Base-by-base conservation (phyloP, 2,888 invertebrate species). In the Leucoma salicis region DNA sequence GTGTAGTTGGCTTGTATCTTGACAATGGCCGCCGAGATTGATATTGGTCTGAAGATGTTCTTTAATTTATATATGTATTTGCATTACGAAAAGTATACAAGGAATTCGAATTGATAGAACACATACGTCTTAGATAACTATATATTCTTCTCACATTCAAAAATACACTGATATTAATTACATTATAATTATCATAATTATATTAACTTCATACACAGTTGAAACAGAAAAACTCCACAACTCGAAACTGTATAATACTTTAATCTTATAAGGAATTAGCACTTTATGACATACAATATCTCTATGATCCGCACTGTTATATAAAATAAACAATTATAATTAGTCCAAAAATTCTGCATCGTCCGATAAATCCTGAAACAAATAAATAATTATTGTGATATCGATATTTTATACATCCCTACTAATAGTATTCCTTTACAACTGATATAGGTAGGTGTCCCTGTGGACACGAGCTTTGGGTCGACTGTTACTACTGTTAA, bases 301-400 rank as follows among this genome's bases (percentile, higher is more conserved):
- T 63, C 66, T 61, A 67, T 70, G 59, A 57, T 56, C 57, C 50
- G 53, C 56, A 58, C 49, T 48, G 53, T 51, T 35, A 53, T 61
- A 61, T 59, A 61, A 56, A 71, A 73, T 70, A 73, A 68, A 21
- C 59, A 15, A 73, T 66, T 70, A 73, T 64, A 41, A 56, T 73
- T 78, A 82, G 32, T 77, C 79, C 51, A 74, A 49, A 50, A 77
- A 65, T 50, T 76, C 80, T 7, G 58, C 67, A 1, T 79, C 80
- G 42, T 95, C 76, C 92, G 92, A 70, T 44, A 82, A 59, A 39
- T 81, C 78, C 83, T 84, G 82, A 6, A 78, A 62, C 47, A 53
- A 52, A 31, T 16, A 37, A 29, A 29, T 7, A 13, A 6, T 4
- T 29, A 13, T 27, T 27, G 10, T n/a, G 14, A 29, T 21, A 21